Evolutionary conservation across 2,113 vertebrate genomes (phyloP).

Genomic region (Apus apus): DNA sequence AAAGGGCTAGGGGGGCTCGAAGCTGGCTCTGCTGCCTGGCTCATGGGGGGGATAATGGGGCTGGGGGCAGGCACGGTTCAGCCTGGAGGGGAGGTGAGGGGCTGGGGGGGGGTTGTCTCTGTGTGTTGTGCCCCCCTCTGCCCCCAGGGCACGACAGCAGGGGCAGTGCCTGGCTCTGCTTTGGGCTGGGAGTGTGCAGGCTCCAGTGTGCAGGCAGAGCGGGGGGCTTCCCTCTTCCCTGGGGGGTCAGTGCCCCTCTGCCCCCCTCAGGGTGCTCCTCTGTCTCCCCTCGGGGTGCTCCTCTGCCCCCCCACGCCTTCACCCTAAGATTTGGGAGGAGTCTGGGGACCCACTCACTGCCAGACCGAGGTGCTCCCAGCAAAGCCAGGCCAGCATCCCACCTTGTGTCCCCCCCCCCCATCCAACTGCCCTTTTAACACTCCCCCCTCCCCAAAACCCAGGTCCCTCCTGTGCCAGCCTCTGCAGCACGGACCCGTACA

Average conservation of each 20-base stretch:
- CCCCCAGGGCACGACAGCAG: neutral
- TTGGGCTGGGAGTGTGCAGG: neutral
- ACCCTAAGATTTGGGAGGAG: neutral
- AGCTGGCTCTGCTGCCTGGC: no score
- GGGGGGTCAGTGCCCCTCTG: neutral
- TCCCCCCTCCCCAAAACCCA: no score
- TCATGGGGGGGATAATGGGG: neutral
- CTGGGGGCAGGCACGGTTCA: neutral
- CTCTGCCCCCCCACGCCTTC: neutral
- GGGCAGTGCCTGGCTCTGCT: neutral
- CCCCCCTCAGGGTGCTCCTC: neutral
- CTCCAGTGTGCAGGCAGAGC: accelerated
- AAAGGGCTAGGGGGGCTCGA: neutral
- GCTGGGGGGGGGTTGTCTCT: no score
- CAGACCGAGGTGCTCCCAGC: neutral
- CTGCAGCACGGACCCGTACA: neutral
- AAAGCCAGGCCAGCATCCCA: neutral
- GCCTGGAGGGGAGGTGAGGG: neutral
- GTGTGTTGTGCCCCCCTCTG: neutral
- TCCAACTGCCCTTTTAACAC: neutral
- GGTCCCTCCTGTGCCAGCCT: neutral
- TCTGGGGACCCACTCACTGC: neutral
- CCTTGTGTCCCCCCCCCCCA: neutral
- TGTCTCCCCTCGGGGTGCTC: neutral
- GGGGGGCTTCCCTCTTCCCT: neutral